Conservation (phyloP, 2,888 invertebrate species). For the Rambutsinella grinnellia region DNA sequence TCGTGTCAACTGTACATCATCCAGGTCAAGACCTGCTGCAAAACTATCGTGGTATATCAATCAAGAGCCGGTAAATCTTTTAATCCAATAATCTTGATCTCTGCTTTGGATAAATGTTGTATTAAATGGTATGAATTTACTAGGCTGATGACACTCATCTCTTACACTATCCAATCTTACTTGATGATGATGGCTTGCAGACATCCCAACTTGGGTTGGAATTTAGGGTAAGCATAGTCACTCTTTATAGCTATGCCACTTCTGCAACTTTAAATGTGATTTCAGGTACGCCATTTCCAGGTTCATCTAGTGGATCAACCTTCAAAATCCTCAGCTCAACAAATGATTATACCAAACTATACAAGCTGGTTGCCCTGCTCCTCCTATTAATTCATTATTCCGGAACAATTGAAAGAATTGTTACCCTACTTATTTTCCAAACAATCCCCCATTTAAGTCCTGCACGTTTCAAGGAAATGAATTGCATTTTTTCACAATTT, state of each 20-base stretch:
- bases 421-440: too few species aligned
- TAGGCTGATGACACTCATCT: constrained; percentile 73
- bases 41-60: constrained; percentile 90
- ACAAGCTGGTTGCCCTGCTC: too few species aligned
- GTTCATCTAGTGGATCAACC: background rate
- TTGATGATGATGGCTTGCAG: constrained; percentile 79
- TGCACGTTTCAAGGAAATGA: too few species aligned
- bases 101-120: too few species aligned
- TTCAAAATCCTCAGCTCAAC: background rate
- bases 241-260: background rate
- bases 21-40: constrained; percentile 85
- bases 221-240: constrained; percentile 75
- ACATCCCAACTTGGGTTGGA: constrained; percentile 83
- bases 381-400: too few species aligned
- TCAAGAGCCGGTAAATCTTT: constrained; percentile 77
- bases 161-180: constrained; percentile 68
- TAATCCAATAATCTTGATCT: background rate
- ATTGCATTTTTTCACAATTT: too few species aligned
- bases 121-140: too few species aligned
- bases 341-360: too few species aligned
- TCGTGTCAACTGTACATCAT: constrained; percentile 87
- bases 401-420: too few species aligned
- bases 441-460: too few species aligned
- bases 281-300: background rate
- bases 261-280: background rate